Evolutionary conservation across 2,888 invertebrate species (phyloP), one percentile per base, ranked within the genome.

Genomic region (Artemia sp.): DNA sequence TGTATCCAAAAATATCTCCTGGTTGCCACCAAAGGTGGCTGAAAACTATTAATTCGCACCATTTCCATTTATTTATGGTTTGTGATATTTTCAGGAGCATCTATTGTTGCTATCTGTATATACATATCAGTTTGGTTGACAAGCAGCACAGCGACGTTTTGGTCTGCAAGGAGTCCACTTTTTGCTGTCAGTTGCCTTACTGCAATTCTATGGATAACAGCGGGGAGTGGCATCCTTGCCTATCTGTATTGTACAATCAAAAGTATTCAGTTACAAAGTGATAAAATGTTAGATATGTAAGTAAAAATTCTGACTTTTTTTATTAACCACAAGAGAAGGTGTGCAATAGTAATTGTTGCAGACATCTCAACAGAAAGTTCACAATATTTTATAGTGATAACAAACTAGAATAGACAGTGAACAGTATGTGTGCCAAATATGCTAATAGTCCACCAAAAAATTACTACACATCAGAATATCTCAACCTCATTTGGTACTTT

Each of bases 101-200:
- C 64, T 10, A 19, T 58, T 19, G n/a, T 58, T 8, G 11, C 24
- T 10, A 24, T 58, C 8, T 58, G 64, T 58, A 58, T 58, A 9
- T 58, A 58, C 64, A 58, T 58, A 58, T 58, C 64, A 58, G 64
- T 58, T n/a, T 58, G 64, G 64, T 58, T 24, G 64, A 11, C 24
- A 24, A 58, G 64, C 24, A 8, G 14, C 2, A 8, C 11, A n/a
- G 24, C 14, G 14, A 8, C n/a, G 24, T n/a, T 58, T 11, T 58
- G 64, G 64, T 19, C 64, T 2, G 64, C 10, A 8, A 9, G 8
- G n/a, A 24, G 64, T 19, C 64, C 64, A 19, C 64, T 19, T n/a
- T 58, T 58, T 58, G 64, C 24, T 24, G n/a, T 58, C 64, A 24
- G 64, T n/a, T 58, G 64, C 24, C 24, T 58, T n/a, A 24, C 24